These are phyloP conservation scores for Orthosia incerta DNA, from an alignment of 2,888 invertebrate genomes.

Conservation along the genomic window DNA sequence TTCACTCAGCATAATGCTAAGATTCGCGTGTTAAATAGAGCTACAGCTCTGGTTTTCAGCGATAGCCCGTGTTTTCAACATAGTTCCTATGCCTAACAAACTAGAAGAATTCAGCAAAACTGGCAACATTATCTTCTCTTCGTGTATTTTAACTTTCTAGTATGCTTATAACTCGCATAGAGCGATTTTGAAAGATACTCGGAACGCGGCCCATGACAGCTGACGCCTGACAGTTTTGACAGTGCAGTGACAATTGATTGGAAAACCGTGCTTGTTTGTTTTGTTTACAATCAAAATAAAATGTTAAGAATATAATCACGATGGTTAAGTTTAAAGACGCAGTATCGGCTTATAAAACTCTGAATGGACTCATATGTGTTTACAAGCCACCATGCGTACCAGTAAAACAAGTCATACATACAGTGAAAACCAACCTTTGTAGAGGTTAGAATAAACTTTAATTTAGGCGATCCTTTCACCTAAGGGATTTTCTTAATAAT, in stretches of 20 bases:
- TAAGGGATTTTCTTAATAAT: background rate
- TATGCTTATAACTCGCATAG: no score
- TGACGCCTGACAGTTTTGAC: background rate
- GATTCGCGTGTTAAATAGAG: no score
- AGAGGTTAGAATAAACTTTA: constrained; percentile 90
- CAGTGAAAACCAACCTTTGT: constrained; percentile 92
- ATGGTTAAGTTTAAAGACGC: constrained; percentile 89
- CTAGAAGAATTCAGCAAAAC: background rate
- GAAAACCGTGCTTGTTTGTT: constrained; percentile 20
- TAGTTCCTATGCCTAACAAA: background rate
- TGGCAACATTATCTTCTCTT: background rate
- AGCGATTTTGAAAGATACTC: no score
- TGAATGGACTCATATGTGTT: constrained; percentile 95
- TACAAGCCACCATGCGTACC: constrained; percentile 94
- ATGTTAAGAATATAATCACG: constrained; percentile 33
- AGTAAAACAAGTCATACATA: constrained; percentile 89
- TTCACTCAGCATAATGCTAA: no score
- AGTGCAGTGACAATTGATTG: background rate
- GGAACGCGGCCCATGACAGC: background rate
- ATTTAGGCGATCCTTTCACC: no score
- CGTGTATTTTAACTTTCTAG: no score
- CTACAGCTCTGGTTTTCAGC: no score
- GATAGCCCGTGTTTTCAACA: no score
- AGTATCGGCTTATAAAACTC: constrained; percentile 91
- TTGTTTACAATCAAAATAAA: constrained; percentile 18